Conservation (phyloP, 2,797 vertebrate species). For the Cossypha niveicapilla region DNA sequence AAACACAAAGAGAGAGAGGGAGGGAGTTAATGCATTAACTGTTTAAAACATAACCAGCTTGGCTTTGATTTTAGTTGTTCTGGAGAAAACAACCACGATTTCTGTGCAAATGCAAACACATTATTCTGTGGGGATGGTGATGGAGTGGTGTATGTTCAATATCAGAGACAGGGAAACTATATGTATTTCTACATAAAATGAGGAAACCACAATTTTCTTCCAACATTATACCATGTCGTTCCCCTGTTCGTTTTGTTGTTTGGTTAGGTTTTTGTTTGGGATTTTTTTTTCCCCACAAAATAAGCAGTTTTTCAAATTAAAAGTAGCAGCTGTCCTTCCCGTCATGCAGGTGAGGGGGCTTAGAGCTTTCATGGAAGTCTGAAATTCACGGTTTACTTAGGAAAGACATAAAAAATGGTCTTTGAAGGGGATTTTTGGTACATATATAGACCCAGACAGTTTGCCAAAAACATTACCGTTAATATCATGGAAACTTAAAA, state of each 20-base stretch:
- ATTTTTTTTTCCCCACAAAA: accelerated
- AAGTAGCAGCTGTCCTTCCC: neutral
- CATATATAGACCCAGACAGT: neutral
- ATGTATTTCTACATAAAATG: neutral
- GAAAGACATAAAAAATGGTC: neutral
- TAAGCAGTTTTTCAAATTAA: neutral
- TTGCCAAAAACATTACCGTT: neutral
- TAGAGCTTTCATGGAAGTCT: neutral
- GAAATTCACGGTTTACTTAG: neutral
- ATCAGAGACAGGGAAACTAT: neutral
- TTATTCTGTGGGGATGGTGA: neutral
- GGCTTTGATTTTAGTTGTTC: neutral
- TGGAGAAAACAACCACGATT: neutral
- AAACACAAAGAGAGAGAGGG: neutral
- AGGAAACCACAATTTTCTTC: neutral
- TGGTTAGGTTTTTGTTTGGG: neutral
- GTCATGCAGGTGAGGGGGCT: neutral
- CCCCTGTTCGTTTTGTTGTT: neutral
- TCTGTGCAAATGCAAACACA: neutral
- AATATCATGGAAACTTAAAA: neutral
- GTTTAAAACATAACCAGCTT: conserved; percentile 51
- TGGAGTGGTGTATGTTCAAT: neutral
- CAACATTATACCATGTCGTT: neutral
- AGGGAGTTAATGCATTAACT: conserved; percentile 32
- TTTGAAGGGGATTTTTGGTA: neutral